Base-by-base conservation (phyloP, 2,888 invertebrate genomes). In the Leptopilina syphax region DNA sequence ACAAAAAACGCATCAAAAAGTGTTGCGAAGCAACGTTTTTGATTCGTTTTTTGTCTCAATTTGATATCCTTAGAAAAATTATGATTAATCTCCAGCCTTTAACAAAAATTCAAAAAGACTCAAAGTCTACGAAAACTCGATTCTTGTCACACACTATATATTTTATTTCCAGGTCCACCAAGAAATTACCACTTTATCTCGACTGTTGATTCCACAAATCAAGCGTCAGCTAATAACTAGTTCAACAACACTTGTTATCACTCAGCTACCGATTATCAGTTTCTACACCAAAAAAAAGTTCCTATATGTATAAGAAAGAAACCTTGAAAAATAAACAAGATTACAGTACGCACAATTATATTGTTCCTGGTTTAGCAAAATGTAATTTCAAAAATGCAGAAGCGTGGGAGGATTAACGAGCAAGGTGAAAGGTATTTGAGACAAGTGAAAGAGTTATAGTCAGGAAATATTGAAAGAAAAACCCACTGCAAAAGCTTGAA, bases 401-500 rank as follows among this genome's bases (percentile, higher is more conserved):
- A 41, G 10, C 34, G 57, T 73, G n/a, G 73, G 57, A 57, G 54
- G 73, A 73, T 73, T 77, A 77, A 65, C 47, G 65, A 50, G 77
- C 24, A 6, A 24, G 7, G 65, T 47, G 24, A 77, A 54, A 77
- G 77, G 65, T 44, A 65, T 65, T 65, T 18, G 63, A 77, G 77
- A 77, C 65, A 44, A 44, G 54, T 63, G 73, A 41, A 77, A 77
- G 65, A 77, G 47, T 65, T 65, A 77, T 65, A 47, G 47, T 73
- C 57, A 73, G 54, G 57, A 73, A 57, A 57, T 73, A 73, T 57
- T 73, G 57, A 57, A 57, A 73, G 73, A 73, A 73, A 73, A 68
- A 63, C 13, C 18, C 65, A 65, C 65, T 34, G 34, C 34, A 34
- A 34, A 34, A 34, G 34, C 34, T 34, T 34, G 2, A 34, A 34